Evolutionary conservation across 2,888 invertebrate genomes (phyloP), one percentile per base, ranked within the genome.

Genomic region (Calliphora vomitoria): DNA sequence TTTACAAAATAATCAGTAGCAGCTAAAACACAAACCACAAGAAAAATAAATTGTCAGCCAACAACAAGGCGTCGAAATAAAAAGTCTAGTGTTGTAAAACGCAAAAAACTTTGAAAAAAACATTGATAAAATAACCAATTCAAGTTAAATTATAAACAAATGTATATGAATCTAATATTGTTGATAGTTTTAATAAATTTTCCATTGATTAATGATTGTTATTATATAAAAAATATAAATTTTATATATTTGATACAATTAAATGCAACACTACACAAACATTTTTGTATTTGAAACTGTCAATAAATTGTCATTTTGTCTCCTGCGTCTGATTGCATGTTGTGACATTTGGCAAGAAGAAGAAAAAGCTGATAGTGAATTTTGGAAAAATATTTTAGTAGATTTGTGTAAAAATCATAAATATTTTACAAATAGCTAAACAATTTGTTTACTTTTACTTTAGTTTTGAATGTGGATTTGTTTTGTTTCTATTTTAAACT

Each of bases 21-120:
- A 41, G 31, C 31, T 71, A 25, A 78, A 72, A 76, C 55, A 81
- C 81, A 81, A 82, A 81, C 71, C 76, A 66, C 80, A 87, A 78
- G 75, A 84, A 78, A 87, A 69, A 75, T 53, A 58, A 71, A 62
- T 82, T 87, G 87, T 82, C 87, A 87, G 62, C 10, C 50, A 60
- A 68, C 50, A 62, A 55, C 62, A 81, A 85, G 86, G 87, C 85
- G 85, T 85, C 82, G 68, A 47, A 83, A 55, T 60, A 15, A 11
- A 38, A 15, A 38, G 8, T 18, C 0, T 8, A 87, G 87, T 85
- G 85, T 76, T 87, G 87, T 20, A 38, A 74, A 87, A 68, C 82
- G 82, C 35, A 11, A 25, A 38, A 68, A 55, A 44, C 31, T 64
- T 2, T 25, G 1, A 25, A 25, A 25, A n/a, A 25, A 25, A 8